Conservation (phyloP, 2,797 vertebrate genomes). For the Phoxinus dragarum region DNA sequence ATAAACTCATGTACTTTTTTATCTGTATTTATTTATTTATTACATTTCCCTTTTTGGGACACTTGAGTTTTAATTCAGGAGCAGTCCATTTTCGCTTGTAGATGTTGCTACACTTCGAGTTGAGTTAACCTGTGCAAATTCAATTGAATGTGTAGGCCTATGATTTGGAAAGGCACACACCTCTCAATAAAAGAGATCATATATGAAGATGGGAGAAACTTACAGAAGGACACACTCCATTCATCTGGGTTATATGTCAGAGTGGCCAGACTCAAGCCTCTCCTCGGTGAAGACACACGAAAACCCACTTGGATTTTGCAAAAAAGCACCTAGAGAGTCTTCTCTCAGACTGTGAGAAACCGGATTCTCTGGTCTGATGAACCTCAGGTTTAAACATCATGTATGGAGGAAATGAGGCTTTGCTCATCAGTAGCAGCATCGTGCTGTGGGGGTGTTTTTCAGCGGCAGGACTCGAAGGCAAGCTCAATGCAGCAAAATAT, state of each 20-base stretch:
- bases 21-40: neutral
- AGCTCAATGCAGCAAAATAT: neutral
- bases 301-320: neutral
- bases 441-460: too few species aligned
- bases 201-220: too few species aligned
- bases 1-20: neutral
- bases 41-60: too few species aligned
- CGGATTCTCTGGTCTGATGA: neutral
- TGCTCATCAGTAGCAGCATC: neutral
- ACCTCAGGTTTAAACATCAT: neutral
- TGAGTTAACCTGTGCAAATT: too few species aligned
- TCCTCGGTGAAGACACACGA: neutral
- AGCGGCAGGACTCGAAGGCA: neutral
- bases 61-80: too few species aligned
- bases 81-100: too few species aligned
- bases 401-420: neutral
- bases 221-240: too few species aligned
- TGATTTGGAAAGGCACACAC: too few species aligned
- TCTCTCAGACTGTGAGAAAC: neutral
- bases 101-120: too few species aligned
- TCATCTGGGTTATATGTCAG: too few species aligned
- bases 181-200: too few species aligned
- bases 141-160: too few species aligned
- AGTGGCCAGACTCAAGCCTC: neutral
- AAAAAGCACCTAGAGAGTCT: neutral